phyloP scores from a whole-genome alignment of 2,113 vertebrate species.

The Microcebus tavaratra region DNA sequence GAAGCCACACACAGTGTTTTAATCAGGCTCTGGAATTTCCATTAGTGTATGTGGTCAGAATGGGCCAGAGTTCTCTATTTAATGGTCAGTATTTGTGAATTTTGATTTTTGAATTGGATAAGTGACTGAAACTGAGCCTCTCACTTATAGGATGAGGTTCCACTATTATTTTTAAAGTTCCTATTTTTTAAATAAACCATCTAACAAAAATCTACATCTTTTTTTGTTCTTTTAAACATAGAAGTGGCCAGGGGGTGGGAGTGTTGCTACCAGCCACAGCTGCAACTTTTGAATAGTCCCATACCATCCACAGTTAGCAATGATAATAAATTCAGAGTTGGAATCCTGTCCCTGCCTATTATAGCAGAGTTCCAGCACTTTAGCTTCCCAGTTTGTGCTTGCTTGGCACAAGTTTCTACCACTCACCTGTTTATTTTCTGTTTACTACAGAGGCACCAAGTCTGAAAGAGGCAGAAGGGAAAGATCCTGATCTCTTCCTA shows the following conservation, averaged over 20 bases:
- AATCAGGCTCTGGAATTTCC: neutral
- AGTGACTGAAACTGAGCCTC: neutral
- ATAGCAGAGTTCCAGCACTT: neutral
- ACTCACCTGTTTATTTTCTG: conserved; percentile 35
- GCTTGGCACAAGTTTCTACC: neutral
- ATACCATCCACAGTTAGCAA: neutral
- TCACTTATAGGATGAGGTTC: neutral
- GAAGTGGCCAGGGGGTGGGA: neutral
- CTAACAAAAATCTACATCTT: neutral
- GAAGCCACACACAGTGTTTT: conserved; percentile 22
- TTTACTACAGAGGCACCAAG: conserved; percentile 89
- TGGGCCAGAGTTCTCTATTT: neutral
- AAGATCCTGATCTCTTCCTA: conserved; percentile 86
- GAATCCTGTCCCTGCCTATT: neutral
- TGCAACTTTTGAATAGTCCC: neutral
- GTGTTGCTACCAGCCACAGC: neutral
- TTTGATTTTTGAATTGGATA: neutral
- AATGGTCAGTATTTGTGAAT: neutral
- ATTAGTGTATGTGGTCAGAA: neutral
- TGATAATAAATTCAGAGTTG: neutral
- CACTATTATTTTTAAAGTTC: neutral
- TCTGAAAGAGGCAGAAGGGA: conserved; percentile 83
- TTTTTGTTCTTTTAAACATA: conserved; percentile 17
- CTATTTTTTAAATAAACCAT: conserved; percentile 28
- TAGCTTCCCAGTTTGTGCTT: conserved; percentile 3